Base-by-base conservation (phyloP, 1,140 invertebrate genomes). In the Carposina sasakii region DNA sequence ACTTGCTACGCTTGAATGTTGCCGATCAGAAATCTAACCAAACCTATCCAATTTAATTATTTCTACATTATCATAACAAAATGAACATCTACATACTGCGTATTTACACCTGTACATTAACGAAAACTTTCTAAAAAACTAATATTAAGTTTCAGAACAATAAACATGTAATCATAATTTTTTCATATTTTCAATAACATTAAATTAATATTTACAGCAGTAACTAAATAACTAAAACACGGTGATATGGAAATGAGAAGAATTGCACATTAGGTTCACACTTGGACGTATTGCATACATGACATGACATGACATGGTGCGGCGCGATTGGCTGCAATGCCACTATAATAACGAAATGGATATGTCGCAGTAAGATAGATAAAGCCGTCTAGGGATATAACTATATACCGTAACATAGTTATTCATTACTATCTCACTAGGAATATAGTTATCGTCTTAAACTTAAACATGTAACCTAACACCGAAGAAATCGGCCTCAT, bases 61-160 rank as follows among this genome's bases (percentile, higher is more conserved):
- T 42, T 39, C 58, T 69, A 69, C 52, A 43, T 52, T 50, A 65
- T 61, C 53, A 49, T 69, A 81, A 81, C 73, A 76, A 81, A 81
- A 83, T 76, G 71, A 67, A 81, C 68, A 78, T 69, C 71, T 78
- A n/a, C n/a, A n/a, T n/a, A 82, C 63, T 61, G 60, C 63, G 50
- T 81, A 81, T 84, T 72, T 81, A 84, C 76, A 84, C 45, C 76
- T 81, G 76, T 84, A 84, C 81, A 81, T 77, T 62, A 81, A 84
- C 77, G 73, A 77, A 70, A 83, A 81, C 63, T 63, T 65, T 55
- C 58, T 67, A 67, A 71, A 37, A 68, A 66, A 45, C 60, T 68
- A 76, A 62, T 72, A 75, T 62, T 68, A 76, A 70, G 57, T 69
- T n/a, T 72, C 52, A 73, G 73, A 79, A 79, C 76, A 78, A 78